Conservation (phyloP, 2,888 invertebrate species). For the Amblyteles armatorius region DNA sequence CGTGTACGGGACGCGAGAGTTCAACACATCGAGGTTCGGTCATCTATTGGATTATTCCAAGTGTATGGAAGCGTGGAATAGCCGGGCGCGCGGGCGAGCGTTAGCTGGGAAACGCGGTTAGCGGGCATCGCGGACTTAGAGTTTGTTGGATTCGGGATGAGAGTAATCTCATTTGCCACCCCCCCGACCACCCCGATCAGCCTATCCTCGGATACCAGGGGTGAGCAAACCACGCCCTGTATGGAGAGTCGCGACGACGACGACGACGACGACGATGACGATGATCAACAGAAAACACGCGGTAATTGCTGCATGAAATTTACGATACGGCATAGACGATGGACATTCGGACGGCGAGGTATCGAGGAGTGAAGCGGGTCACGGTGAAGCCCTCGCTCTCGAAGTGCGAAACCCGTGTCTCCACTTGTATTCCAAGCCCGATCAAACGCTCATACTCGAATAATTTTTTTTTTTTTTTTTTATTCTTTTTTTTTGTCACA, state of each 20-base stretch:
- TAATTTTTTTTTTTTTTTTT: slow-evolving; percentile 8
- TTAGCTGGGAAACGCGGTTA: slow-evolving; percentile 78
- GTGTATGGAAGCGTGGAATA: slow-evolving; percentile 47
- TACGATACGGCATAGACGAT: not conserved
- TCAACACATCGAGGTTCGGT: slow-evolving; percentile 68
- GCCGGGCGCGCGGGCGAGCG: not conserved
- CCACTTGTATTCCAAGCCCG: not conserved
- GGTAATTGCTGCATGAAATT: not conserved
- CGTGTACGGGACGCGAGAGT: slow-evolving; percentile 58
- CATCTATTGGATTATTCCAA: slow-evolving; percentile 82
- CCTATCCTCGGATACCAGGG: slow-evolving; percentile 82
- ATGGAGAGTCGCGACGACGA: slow-evolving; percentile 41
- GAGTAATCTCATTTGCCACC: slow-evolving; percentile 84
- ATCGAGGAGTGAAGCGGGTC: not conserved
- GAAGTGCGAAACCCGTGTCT: not conserved
- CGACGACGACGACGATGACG: not conserved
- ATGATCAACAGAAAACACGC: slow-evolving; percentile 22
- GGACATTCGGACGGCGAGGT: not conserved
- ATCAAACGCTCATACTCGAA: not conserved
- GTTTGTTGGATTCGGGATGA: slow-evolving; percentile 85
- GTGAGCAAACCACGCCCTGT: slow-evolving; percentile 83
- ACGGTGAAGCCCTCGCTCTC: not conserved
- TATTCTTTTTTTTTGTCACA: not conserved
- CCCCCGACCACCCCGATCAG: slow-evolving; percentile 77
- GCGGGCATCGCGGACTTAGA: slow-evolving; percentile 80